Percentiles rank a stretch among this genome's conserved stretches.
Conservation (phyloP, 30 jellyfish, hydroid and myxozoan species). For the Pelagia noctiluca region DNA sequence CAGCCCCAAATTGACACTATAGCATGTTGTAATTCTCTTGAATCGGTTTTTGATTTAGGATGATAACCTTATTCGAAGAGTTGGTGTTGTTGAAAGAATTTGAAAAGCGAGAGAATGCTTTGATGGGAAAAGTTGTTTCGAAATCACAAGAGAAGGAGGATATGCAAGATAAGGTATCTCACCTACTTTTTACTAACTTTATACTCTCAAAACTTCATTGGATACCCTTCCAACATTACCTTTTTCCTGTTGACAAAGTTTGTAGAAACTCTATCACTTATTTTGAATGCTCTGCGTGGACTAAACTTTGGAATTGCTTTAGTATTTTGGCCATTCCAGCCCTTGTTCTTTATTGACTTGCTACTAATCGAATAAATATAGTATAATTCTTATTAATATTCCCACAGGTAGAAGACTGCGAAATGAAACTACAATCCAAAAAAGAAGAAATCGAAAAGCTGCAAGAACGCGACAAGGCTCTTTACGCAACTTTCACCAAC, state of each 20-base stretch:
- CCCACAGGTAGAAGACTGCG: constrained; percentile 87
- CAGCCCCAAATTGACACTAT: too few relatives aligned
- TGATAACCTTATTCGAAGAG: constrained; percentile 90
- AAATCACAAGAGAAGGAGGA: constrained; percentile 86
- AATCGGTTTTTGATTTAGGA: constrained; percentile 35
- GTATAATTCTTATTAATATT: background rate
- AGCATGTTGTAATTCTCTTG: too few relatives aligned
- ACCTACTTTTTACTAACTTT: background rate
- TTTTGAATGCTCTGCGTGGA: too few relatives aligned
- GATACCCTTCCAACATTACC: too few relatives aligned
- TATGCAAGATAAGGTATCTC: constrained; percentile 82
- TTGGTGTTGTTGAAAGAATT: constrained; percentile 84
- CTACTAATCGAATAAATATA: background rate
- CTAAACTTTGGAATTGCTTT: too few relatives aligned
- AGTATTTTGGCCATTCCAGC: too few relatives aligned
- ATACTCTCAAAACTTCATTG: background rate
- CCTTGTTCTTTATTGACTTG: too few relatives aligned
- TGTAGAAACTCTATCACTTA: too few relatives aligned
- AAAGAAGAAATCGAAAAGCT: constrained; percentile 84
- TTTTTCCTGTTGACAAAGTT: too few relatives aligned
- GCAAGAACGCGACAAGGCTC: constrained; percentile 83
- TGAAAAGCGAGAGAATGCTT: constrained; percentile 88
- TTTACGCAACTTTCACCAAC: constrained; percentile 69
- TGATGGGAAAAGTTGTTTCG: constrained; percentile 70
- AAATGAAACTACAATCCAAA: constrained; percentile 63